Percentiles rank a stretch among this genome's conserved stretches.
phyloP scores from a whole-genome alignment of 2,888 invertebrate species.

The Oasisia sp. region DNA sequence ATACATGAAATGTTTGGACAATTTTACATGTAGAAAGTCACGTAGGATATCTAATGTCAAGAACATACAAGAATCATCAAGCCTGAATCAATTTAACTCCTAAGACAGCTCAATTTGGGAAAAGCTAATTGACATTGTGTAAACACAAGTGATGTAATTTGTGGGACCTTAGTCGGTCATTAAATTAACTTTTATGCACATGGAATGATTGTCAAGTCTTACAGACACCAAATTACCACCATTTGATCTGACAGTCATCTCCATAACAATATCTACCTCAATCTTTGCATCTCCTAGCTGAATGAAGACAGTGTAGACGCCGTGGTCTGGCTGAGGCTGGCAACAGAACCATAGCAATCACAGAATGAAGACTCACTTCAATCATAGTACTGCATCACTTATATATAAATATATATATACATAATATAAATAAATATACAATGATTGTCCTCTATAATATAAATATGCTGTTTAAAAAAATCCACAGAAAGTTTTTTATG shows the following conservation, averaged over 20 bases:
- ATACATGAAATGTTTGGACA: neutral
- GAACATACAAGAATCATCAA: no score
- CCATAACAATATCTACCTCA: constrained; percentile 61
- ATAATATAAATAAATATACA: no score
- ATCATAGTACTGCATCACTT: no score
- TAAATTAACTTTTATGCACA: neutral
- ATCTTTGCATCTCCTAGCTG: constrained; percentile 72
- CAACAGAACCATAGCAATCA: neutral
- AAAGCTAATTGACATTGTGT: neutral
- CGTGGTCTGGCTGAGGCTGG: constrained; percentile 70
- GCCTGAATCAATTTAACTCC: no score
- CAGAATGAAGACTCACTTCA: no score
- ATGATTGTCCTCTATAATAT: no score
- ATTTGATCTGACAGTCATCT: neutral
- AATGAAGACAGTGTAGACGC: constrained; percentile 73
- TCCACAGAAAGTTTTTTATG: no score
- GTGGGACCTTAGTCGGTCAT: neutral
- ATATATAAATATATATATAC: no score
- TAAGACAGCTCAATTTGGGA: neutral
- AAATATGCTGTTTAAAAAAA: no score
- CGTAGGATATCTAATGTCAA: no score
- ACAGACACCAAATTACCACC: neutral
- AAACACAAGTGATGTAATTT: neutral
- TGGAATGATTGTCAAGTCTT: neutral
- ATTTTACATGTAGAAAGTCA: no score